Conservation (phyloP, 2,113 vertebrate species). For the Butorides virescens region DNA sequence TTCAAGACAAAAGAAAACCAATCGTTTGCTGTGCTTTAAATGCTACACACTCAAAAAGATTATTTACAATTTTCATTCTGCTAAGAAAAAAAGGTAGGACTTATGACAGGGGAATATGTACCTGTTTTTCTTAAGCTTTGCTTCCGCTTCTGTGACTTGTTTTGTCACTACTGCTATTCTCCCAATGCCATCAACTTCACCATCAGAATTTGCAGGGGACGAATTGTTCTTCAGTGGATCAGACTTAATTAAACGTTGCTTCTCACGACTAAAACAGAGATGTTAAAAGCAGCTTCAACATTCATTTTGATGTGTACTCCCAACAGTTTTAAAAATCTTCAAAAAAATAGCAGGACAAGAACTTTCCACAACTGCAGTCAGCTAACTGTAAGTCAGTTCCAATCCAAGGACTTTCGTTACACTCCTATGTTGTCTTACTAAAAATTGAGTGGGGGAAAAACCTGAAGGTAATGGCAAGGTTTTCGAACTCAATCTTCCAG, state of each 20-base stretch:
- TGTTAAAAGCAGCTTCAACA: background rate
- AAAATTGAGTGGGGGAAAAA: background rate
- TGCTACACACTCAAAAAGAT: background rate
- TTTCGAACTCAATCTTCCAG: background rate
- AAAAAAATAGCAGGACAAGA: background rate
- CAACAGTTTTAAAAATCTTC: background rate
- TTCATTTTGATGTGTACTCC: background rate
- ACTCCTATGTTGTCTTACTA: background rate
- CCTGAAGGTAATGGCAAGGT: background rate
- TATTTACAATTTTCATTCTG: background rate
- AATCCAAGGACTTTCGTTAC: background rate
- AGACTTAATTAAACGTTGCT: constrained; percentile 82
- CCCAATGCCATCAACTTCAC: constrained; percentile 71
- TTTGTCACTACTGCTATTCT: constrained; percentile 76
- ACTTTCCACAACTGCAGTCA: background rate
- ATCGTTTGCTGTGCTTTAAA: rapidly evolving
- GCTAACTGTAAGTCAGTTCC: background rate
- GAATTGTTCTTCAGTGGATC: constrained; percentile 66
- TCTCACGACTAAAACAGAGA: constrained; percentile 82
- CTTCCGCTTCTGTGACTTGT: constrained; percentile 83
- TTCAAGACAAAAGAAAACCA: background rate
- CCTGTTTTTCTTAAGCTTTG: constrained; percentile 87
- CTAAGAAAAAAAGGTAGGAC: background rate
- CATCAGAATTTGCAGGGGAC: constrained; percentile 74
- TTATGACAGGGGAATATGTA: constrained; percentile 11